Evolutionary conservation across 2,797 vertebrate genomes (phyloP), one percentile per base, ranked within the genome.

Genomic region (Xenops minutus): DNA sequence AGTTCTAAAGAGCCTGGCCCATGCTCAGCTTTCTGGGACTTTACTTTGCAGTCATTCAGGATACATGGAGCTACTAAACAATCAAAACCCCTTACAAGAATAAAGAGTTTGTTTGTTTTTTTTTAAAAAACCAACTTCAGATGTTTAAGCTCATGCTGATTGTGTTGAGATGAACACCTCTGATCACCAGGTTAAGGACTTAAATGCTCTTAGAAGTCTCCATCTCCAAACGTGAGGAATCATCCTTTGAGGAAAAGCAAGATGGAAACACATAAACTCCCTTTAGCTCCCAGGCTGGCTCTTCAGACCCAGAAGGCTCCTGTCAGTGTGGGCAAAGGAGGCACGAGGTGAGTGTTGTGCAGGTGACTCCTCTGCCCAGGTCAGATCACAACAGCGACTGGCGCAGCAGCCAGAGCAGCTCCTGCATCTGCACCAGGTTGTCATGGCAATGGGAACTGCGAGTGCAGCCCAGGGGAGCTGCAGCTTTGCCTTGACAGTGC

Each of bases 401-500:
- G 91, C 34, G 27, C 34, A 34, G 93, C 49, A 78, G 23, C 21
- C 17, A 12, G 14, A 63, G 87, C 85, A 84, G 85, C 89, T 78
- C 86, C n/a, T 61, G 82, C 49, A 79, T 78, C 81, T 48, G 85
- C 52, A 79, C 36, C 4, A 43, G 46, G 84, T 77, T 95, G 82
- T 52, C 81, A 94, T 91, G 93, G 76, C 81, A 86, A 94, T 92
- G 88, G 67, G 84, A 72, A 0, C 12, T 27, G 64, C 1, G 30
- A 46, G 27, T 7, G 59, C 85, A 75, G 68, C 75, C 62, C 63
- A 82, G 74, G 81, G 14, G 48, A 84, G 30, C 55, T 15, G 24
- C 84, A 89, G 72, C 76, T 39, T 21, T 78, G 89, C 88, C 75
- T 62, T 84, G 89, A 24, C 79, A 88, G 82, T 7, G 4, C 73